A percentile compares a stretch with the other conserved stretches of the same genome.
These are phyloP conservation scores for Heliconius cydno DNA, from an alignment of 2,888 invertebrate genomes.

Conservation along the genomic window DNA sequence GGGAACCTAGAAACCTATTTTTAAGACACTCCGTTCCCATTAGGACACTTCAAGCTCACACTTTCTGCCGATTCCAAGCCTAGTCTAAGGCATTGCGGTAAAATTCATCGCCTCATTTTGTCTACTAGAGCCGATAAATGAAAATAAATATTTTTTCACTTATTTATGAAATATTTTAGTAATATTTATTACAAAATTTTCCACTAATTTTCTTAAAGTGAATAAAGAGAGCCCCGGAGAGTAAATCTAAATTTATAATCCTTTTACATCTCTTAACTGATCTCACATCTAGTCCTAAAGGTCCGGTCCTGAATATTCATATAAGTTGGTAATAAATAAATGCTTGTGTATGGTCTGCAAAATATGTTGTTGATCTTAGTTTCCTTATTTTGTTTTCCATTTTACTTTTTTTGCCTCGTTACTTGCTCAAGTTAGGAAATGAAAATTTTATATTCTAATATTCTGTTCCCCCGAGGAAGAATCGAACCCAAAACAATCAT, in stretches of 20 bases:
- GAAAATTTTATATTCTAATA: too few species aligned
- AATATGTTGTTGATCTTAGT: not conserved
- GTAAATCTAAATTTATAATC: constrained; percentile 37
- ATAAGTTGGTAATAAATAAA: constrained; percentile 34
- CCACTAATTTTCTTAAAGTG: not conserved
- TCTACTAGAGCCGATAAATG: too few species aligned
- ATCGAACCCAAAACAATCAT: too few species aligned
- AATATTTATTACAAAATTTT: too few species aligned
- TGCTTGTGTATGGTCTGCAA: constrained; percentile 29
- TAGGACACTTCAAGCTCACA: not conserved
- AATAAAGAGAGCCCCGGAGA: not conserved
- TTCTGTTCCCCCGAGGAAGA: too few species aligned
- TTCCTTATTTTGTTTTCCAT: too few species aligned
- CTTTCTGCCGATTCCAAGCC: not conserved
- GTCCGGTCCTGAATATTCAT: constrained; percentile 41
- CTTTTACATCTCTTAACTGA: constrained; percentile 36
- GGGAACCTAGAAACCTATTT: not conserved
- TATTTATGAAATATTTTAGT: too few species aligned
- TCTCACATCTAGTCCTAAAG: constrained; percentile 31
- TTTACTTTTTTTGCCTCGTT: too few species aligned
- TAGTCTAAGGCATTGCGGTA: not conserved
- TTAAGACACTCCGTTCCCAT: not conserved
- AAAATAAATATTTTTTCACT: too few species aligned
- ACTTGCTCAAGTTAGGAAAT: too few species aligned
- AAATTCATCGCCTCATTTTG: not conserved